Percentiles rank a stretch among this genome's conserved stretches.
Conservation (phyloP, 2,888 invertebrate species). For the Stratiomys singularior region DNA sequence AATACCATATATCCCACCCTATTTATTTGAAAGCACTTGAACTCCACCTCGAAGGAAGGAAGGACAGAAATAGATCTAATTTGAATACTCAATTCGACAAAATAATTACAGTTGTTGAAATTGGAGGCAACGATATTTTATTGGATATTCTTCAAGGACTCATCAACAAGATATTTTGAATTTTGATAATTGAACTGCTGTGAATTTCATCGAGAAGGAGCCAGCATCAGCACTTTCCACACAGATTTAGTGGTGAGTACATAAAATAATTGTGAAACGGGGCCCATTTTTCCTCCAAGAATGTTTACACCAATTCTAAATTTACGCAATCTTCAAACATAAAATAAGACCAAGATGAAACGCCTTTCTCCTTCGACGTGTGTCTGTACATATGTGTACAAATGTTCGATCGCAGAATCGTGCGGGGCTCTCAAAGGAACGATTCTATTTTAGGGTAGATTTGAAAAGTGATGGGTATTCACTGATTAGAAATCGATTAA, state of each 20-base stretch:
- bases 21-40: background rate
- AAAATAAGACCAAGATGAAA: background rate
- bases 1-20: background rate
- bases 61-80: conserved; percentile 15
- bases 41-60: background rate
- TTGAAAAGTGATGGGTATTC: background rate
- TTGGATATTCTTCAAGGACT: conserved; percentile 33
- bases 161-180: background rate
- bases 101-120: conserved; percentile 31
- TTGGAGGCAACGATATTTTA: conserved; percentile 19
- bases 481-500: background rate
- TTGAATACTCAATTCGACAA: conserved; percentile 37
- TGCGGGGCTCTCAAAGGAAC: background rate
- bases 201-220: background rate
- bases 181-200: conserved; percentile 2
- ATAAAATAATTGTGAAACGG: conserved; percentile 8
- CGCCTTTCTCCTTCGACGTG: background rate
- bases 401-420: too few species aligned
- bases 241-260: conserved; percentile 22
- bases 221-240: conserved; percentile 2
- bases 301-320: conserved; percentile 25
- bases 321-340: background rate
- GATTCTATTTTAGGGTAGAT: background rate
- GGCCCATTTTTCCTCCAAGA: background rate
- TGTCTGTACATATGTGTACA: background rate